Percentiles rank a stretch among this genome's conserved stretches.
Conservation (phyloP, 2,888 invertebrate genomes). For the Resseliella maxima region DNA sequence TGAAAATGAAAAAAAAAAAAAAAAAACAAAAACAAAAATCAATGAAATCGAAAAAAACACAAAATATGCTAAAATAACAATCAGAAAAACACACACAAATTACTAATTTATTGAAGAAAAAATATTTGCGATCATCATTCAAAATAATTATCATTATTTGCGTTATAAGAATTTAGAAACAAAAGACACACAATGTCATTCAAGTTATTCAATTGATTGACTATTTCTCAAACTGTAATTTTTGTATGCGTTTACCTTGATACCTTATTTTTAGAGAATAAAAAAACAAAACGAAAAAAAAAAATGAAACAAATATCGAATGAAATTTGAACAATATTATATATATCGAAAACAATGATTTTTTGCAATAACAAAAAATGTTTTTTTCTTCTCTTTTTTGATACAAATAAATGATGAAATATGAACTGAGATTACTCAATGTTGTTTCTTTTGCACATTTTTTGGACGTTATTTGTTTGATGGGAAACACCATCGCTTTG, state of each 20-base stretch:
- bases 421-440: too few species aligned
- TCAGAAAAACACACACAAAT: background rate
- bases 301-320: background rate
- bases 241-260: too few species aligned
- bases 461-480: too few species aligned
- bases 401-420: background rate
- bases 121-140: background rate
- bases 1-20: too few species aligned
- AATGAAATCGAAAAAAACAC: background rate
- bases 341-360: background rate
- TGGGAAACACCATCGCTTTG: too few species aligned
- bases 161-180: background rate
- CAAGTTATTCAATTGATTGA: too few species aligned
- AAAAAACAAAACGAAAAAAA: too few species aligned
- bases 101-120: background rate
- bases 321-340: background rate
- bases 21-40: too few species aligned
- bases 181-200: background rate
- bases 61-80: background rate
- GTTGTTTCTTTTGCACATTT: too few species aligned
- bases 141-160: constrained; percentile 19
- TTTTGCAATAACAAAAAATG: background rate
- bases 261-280: too few species aligned
- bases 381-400: background rate
- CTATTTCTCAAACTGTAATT: too few species aligned